Evolutionary conservation across 2,797 vertebrate species (phyloP).

Genomic region (Mionectes olivaceus): DNA sequence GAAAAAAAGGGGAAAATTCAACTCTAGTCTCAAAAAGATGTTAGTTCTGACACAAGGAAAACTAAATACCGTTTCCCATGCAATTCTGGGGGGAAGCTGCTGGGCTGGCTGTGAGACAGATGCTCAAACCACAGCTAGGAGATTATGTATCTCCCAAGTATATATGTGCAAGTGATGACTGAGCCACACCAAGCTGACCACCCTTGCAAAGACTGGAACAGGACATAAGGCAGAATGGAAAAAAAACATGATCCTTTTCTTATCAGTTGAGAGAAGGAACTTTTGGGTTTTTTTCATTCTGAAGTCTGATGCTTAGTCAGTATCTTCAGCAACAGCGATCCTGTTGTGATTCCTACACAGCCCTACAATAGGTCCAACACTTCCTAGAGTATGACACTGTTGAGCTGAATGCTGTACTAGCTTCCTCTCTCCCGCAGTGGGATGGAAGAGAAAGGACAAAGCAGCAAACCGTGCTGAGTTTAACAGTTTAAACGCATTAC

Average conservation of each 20-base stretch:
- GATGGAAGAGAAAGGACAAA: not conserved
- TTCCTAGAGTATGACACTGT: not conserved
- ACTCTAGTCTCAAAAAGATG: not conserved
- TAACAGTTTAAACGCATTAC: not conserved
- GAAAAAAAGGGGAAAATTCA: not conserved
- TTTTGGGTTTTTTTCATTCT: not conserved
- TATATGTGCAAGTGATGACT: not conserved
- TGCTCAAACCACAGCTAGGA: not conserved
- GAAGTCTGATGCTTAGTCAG: not conserved
- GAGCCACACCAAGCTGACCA: not conserved
- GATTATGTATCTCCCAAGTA: rapidly evolving
- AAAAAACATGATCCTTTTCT: not conserved
- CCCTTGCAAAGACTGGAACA: not conserved
- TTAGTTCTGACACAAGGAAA: not conserved
- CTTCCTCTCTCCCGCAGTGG: not conserved
- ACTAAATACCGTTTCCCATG: not conserved
- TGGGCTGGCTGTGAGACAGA: not conserved
- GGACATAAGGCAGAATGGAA: not conserved
- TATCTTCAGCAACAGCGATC: not conserved
- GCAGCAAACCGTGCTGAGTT: not conserved
- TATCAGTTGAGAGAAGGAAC: not conserved
- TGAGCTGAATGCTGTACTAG: not conserved
- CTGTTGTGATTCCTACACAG: not conserved
- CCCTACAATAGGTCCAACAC: not conserved
- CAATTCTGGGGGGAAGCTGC: not conserved